These are phyloP conservation scores for Rhinichthys klamathensis DNA, from an alignment of 2,113 vertebrate genomes.

Conservation along the genomic window DNA sequence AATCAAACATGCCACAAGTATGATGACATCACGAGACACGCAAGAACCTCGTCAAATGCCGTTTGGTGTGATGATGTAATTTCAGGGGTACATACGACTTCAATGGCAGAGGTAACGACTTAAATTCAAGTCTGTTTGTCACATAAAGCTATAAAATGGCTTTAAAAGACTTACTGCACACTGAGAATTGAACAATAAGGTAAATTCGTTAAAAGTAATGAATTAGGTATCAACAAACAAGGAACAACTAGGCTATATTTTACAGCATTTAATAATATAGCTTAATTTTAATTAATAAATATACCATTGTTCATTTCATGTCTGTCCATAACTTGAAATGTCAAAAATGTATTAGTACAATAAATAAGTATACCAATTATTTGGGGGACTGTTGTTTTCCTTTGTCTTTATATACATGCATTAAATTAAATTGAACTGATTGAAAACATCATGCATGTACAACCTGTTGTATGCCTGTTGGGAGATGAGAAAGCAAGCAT, in stretches of 20 bases:
- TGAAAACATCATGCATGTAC: neutral
- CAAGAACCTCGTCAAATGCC: neutral
- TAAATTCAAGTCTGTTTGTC: neutral
- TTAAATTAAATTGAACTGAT: too few relatives aligned
- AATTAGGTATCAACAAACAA: neutral
- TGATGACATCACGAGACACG: neutral
- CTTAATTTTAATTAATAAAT: neutral
- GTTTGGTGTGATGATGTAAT: neutral
- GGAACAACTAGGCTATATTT: neutral
- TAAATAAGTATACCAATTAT: too few relatives aligned
- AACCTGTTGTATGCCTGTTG: neutral
- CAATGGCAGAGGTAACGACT: too few relatives aligned
- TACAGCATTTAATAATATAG: neutral
- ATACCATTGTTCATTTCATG: neutral
- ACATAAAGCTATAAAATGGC: neutral
- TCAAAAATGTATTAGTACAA: neutral
- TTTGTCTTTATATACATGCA: neutral
- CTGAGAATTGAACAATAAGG: neutral
- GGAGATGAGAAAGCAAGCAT: neutral
- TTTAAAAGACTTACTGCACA: neutral
- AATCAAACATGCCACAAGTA: conserved; percentile 1
- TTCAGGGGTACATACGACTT: neutral
- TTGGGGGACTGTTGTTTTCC: neutral
- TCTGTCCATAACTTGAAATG: neutral
- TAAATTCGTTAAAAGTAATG: neutral